phyloP scores from a whole-genome alignment of 2,888 invertebrate genomes.

The Exephanes ischioxanthus region DNA sequence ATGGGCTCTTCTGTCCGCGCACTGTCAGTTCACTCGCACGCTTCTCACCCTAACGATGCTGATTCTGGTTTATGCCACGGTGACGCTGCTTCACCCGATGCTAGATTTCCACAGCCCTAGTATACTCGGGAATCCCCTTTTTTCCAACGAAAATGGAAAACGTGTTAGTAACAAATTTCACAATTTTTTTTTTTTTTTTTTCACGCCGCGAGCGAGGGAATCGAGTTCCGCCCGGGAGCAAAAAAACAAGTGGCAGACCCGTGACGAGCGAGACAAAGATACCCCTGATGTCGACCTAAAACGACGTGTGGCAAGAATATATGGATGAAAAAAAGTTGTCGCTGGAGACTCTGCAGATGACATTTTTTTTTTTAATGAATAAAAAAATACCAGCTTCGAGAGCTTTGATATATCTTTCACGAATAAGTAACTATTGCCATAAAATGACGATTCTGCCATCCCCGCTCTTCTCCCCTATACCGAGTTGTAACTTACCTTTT shows the following conservation, averaged over 20 bases:
- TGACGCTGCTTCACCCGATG: constrained; percentile 18
- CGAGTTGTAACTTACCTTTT: too few relatives aligned
- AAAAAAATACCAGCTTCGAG: too few relatives aligned
- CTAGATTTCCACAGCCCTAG: background rate
- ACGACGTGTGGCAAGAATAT: background rate
- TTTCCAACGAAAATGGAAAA: constrained; percentile 38
- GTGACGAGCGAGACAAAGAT: background rate
- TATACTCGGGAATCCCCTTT: background rate
- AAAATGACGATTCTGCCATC: too few relatives aligned
- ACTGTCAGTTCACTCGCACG: constrained; percentile 35
- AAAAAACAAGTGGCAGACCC: background rate
- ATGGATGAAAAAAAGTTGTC: background rate
- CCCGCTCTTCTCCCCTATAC: too few relatives aligned
- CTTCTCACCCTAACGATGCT: constrained; percentile 10
- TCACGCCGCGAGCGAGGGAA: background rate
- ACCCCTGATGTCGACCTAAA: background rate
- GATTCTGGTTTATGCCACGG: constrained; percentile 25
- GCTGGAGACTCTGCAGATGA: too few relatives aligned
- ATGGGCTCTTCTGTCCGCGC: constrained; percentile 16
- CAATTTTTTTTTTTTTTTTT: background rate
- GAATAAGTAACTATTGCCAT: too few relatives aligned
- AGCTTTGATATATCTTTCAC: too few relatives aligned
- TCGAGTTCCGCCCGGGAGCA: background rate
- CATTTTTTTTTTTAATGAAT: too few relatives aligned
- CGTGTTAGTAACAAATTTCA: constrained; percentile 27